Conservation (phyloP, 2,888 invertebrate species). For the Onchidella celtica region DNA sequence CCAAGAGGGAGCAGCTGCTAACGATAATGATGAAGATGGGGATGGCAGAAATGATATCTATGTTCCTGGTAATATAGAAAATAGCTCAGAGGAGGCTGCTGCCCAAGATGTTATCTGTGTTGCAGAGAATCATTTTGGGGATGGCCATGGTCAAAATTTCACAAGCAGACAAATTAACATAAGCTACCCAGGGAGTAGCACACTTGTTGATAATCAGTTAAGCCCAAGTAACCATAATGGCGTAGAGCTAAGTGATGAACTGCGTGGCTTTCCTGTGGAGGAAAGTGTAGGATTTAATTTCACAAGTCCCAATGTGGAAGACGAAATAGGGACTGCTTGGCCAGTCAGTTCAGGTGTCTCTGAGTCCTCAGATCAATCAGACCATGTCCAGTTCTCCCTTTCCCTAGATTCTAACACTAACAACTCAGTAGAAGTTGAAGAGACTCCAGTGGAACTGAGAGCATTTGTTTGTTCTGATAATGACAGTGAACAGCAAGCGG, state of each 20-base stretch:
- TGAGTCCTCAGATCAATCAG: slow-evolving; percentile 19
- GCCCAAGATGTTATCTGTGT: neutral
- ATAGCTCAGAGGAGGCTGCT: neutral
- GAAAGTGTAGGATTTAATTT: neutral
- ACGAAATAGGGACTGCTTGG: neutral
- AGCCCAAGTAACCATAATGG: neutral
- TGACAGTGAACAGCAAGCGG: neutral
- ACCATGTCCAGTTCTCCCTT: slow-evolving; percentile 29
- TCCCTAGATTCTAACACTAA: slow-evolving; percentile 46
- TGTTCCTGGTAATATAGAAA: too few relatives aligned
- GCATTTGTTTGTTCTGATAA: neutral
- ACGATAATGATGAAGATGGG: neutral
- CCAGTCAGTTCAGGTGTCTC: slow-evolving; percentile 21
- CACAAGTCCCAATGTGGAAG: slow-evolving; percentile 1
- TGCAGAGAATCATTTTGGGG: neutral
- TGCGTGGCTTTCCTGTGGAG: neutral
- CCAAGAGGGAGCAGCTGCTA: slow-evolving; percentile 49
- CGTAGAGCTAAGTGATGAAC: neutral
- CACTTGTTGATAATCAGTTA: neutral
- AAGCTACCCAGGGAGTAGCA: neutral
- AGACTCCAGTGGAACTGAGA: neutral
- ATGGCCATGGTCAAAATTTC: neutral
- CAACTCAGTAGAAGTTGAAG: slow-evolving; percentile 14
- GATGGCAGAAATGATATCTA: neutral
- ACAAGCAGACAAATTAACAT: neutral